These are phyloP conservation scores for Perithous albicinctus DNA, from an alignment of 2,888 invertebrate species.

Conservation along the genomic window DNA sequence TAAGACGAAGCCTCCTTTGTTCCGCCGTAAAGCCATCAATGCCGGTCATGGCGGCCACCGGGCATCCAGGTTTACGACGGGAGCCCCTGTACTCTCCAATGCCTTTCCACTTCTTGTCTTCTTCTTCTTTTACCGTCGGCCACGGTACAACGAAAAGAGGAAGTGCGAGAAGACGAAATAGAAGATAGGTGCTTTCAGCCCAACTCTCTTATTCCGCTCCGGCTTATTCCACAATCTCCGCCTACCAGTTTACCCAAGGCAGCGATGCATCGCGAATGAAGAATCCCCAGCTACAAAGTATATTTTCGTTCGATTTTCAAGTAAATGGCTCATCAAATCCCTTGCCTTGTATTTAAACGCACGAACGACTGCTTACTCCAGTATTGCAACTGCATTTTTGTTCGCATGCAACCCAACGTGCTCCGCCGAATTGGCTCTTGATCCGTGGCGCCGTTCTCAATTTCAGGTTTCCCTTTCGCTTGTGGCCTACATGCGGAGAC, in stretches of 20 bases:
- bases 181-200: not conserved
- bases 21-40: slow-evolving; percentile 68
- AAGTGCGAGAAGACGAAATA: slow-evolving; percentile 46
- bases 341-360: slow-evolving; percentile 44
- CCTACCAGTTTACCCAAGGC: slow-evolving; percentile 18
- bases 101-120: not conserved
- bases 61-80: slow-evolving; percentile 73
- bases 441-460: slow-evolving; percentile 61
- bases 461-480: slow-evolving; percentile 68
- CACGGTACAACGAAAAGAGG: slow-evolving; percentile 45
- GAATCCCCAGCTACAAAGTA: not conserved
- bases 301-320: slow-evolving; percentile 6
- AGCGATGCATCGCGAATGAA: slow-evolving; percentile 37
- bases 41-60: slow-evolving; percentile 66
- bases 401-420: not conserved
- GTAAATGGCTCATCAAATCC: not conserved
- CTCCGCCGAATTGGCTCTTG: slow-evolving; percentile 47
- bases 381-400: slow-evolving; percentile 27
- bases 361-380: not conserved
- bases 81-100: not conserved
- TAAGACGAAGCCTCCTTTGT: slow-evolving; percentile 71
- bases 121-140: slow-evolving; percentile 6
- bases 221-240: not conserved
- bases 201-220: not conserved
- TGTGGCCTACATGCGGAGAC: slow-evolving; percentile 64